These are phyloP conservation scores for Syngnathus acus DNA, from an alignment of 2,797 vertebrate genomes.

Conservation along the genomic window DNA sequence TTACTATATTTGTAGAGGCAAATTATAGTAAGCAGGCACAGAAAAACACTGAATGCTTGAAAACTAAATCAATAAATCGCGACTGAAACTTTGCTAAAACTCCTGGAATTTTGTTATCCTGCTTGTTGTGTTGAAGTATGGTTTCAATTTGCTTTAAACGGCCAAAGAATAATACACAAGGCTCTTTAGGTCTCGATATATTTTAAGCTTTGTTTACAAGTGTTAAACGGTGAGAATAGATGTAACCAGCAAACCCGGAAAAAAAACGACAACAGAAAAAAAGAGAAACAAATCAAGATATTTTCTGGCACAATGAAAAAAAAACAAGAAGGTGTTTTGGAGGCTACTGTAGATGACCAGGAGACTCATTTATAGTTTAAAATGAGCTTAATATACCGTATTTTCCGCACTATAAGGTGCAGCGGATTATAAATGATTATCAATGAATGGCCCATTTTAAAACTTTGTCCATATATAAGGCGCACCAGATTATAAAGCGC, in stretches of 20 bases:
- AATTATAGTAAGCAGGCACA: slow-evolving; percentile 15
- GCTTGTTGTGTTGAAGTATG: slow-evolving; percentile 20
- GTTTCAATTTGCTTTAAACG: slow-evolving; percentile 17
- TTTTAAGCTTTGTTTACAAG: slow-evolving; percentile 10
- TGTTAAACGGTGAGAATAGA: slow-evolving; percentile 5
- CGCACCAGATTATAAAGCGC: too few relatives aligned
- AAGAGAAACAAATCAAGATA: slow-evolving; percentile 11
- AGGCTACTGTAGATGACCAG: slow-evolving; percentile 16
- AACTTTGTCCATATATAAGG: too few relatives aligned
- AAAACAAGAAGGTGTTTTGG: slow-evolving; percentile 6
- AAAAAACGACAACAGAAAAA: neutral
- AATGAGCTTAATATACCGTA: too few relatives aligned
- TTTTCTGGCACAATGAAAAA: slow-evolving; percentile 11
- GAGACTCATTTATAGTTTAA: too few relatives aligned
- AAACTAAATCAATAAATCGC: slow-evolving; percentile 32
- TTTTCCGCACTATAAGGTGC: too few relatives aligned
- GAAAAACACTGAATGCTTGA: slow-evolving; percentile 9
- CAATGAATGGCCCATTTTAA: too few relatives aligned
- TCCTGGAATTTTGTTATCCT: slow-evolving; percentile 16
- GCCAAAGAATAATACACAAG: neutral
- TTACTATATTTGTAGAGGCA: slow-evolving; percentile 12
- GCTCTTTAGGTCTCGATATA: slow-evolving; percentile 4
- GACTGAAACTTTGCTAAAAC: slow-evolving; percentile 7
- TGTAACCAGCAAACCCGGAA: neutral
- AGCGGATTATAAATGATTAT: too few relatives aligned